Conservation (phyloP, 2,113 vertebrate species). For the Notarius quadriscutis region DNA sequence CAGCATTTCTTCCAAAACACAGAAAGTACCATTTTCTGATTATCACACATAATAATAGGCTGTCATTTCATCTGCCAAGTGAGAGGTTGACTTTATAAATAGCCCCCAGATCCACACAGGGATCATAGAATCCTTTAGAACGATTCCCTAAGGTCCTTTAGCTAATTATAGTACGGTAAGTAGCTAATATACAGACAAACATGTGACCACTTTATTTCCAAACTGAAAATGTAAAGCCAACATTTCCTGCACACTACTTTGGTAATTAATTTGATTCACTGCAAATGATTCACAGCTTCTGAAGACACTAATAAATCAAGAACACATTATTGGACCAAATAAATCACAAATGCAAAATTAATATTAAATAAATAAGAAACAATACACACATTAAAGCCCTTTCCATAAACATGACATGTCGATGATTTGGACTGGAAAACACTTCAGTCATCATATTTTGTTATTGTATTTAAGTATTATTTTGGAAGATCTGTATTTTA, state of each 20-base stretch:
- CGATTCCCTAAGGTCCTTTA: background rate
- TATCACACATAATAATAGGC: background rate
- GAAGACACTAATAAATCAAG: background rate
- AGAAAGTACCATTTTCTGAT: background rate
- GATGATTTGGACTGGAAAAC: background rate
- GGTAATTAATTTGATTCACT: background rate
- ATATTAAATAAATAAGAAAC: background rate
- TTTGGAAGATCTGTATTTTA: background rate
- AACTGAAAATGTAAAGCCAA: background rate
- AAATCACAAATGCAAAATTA: background rate
- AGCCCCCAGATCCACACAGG: background rate
- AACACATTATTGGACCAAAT: background rate
- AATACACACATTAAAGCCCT: background rate
- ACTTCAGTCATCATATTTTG: background rate
- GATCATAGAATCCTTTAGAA: background rate
- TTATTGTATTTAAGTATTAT: background rate
- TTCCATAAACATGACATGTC: background rate
- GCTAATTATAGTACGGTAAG: background rate
- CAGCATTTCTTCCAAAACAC: background rate
- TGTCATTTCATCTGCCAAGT: background rate
- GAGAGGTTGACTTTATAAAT: background rate
- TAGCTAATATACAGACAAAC: background rate
- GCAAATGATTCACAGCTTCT: background rate
- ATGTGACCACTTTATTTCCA: background rate
- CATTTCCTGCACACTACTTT: background rate